Evolutionary conservation across 2,888 invertebrate species (phyloP).

Genomic region (Adineta ricciae): DNA sequence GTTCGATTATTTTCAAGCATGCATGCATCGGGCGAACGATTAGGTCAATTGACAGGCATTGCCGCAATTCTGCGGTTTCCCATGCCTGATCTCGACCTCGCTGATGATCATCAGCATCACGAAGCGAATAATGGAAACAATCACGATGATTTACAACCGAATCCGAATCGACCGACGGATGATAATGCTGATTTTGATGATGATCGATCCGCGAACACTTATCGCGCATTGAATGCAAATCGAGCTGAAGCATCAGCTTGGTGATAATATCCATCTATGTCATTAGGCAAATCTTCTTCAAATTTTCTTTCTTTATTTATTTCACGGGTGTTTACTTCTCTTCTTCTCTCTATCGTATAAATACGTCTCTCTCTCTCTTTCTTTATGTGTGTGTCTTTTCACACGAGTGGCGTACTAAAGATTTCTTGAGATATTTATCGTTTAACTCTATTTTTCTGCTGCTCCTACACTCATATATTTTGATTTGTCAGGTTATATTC

Average conservation of each 20-base stretch:
- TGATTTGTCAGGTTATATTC: neutral
- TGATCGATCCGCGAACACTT: neutral
- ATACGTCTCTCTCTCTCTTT: too few relatives aligned
- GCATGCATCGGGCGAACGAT: slow-evolving; percentile 89
- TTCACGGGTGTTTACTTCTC: neutral
- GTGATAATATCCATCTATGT: neutral
- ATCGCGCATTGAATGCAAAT: neutral
- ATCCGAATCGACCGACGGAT: neutral
- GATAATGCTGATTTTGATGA: neutral
- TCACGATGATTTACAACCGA: neutral
- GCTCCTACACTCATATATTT: neutral
- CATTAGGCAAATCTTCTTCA: neutral
- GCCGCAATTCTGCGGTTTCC: slow-evolving; percentile 83
- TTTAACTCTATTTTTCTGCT: neutral
- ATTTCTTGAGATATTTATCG: neutral
- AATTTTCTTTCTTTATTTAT: neutral
- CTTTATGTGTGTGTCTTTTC: neutral
- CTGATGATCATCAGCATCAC: neutral
- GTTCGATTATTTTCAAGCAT: slow-evolving; percentile 90
- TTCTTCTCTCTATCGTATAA: too few relatives aligned
- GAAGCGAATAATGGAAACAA: neutral
- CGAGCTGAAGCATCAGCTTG: slow-evolving; percentile 13
- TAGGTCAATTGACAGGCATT: slow-evolving; percentile 85
- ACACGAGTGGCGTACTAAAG: neutral
- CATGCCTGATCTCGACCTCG: slow-evolving; percentile 40